Percentiles rank a stretch among this genome's conserved stretches.
Evolutionary conservation across 2,888 invertebrate species (phyloP).

Genomic region (Agonopterix alstromeriana): DNA sequence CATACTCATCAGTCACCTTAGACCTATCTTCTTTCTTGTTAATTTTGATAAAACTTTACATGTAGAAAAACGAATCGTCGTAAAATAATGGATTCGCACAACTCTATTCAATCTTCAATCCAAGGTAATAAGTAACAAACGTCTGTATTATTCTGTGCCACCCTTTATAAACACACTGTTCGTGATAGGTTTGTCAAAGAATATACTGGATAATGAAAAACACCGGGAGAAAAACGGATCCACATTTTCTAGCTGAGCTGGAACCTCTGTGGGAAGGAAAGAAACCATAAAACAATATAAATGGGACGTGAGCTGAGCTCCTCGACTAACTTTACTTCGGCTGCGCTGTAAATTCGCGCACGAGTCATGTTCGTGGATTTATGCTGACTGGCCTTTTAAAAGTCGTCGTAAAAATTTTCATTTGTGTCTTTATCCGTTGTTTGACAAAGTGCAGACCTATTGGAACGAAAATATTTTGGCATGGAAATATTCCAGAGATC

Average conservation of each 20-base stretch:
- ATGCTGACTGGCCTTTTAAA: slow-evolving; percentile 22
- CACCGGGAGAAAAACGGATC: slow-evolving; percentile 37
- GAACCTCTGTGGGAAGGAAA: slow-evolving; percentile 48
- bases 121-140: no score
- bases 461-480: no score
- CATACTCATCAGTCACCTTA: no score
- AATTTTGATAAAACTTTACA: no score
- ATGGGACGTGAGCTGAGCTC: slow-evolving; percentile 54
- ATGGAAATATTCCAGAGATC: no score
- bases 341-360: slow-evolving; percentile 36
- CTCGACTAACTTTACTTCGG: slow-evolving; percentile 37
- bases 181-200: slow-evolving; percentile 12
- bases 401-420: slow-evolving; percentile 12
- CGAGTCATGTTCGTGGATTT: slow-evolving; percentile 30
- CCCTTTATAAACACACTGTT: background rate
- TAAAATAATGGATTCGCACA: no score
- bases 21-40: no score
- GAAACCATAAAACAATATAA: slow-evolving; percentile 68
- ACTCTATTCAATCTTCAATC: no score
- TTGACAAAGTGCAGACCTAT: no score
- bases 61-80: no score
- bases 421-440: slow-evolving; percentile 1
- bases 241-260: slow-evolving; percentile 44
- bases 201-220: slow-evolving; percentile 38
- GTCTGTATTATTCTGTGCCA: no score